Evolutionary conservation across 2,888 invertebrate species (phyloP).

Genomic region (Lymantria dispar): DNA sequence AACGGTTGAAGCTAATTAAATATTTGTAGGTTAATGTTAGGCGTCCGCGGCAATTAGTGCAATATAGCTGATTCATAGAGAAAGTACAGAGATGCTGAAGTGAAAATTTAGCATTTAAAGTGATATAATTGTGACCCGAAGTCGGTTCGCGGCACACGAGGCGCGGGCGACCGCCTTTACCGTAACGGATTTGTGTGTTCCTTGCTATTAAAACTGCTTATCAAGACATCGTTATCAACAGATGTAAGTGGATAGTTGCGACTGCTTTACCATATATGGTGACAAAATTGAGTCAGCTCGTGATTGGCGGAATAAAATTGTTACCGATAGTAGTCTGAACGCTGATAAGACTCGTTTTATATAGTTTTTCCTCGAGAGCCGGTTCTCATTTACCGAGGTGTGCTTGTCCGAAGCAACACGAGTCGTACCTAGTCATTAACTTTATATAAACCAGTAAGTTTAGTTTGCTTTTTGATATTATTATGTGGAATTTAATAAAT

Average conservation of each 20-base stretch:
- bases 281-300: conserved; percentile 83
- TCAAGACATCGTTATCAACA: conserved; percentile 60
- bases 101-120: conserved; percentile 40
- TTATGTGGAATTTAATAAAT: conserved; percentile 19
- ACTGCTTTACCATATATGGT: conserved; percentile 89
- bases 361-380: conserved; percentile 76
- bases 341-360: conserved; percentile 80
- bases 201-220: conserved; percentile 41
- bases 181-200: conserved; percentile 21
- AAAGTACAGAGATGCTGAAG: conserved; percentile 52
- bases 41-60: conserved; percentile 52
- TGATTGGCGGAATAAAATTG: conserved; percentile 84
- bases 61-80: conserved; percentile 60
- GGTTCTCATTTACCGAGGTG: conserved; percentile 68
- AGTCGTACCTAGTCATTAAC: conserved; percentile 64
- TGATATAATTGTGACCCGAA: conserved; percentile 21
- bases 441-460: conserved; percentile 70
- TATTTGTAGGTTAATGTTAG: conserved; percentile 59
- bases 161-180: conserved; percentile 36
- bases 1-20: conserved; percentile 52
- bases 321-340: conserved; percentile 74
- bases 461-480: conserved; percentile 25
- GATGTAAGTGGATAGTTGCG: conserved; percentile 53
- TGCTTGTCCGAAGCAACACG: conserved; percentile 65
- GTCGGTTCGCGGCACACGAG: conserved; percentile 15